Conservation (phyloP, 2,797 vertebrate species). For the Artibeus jamaicensis region DNA sequence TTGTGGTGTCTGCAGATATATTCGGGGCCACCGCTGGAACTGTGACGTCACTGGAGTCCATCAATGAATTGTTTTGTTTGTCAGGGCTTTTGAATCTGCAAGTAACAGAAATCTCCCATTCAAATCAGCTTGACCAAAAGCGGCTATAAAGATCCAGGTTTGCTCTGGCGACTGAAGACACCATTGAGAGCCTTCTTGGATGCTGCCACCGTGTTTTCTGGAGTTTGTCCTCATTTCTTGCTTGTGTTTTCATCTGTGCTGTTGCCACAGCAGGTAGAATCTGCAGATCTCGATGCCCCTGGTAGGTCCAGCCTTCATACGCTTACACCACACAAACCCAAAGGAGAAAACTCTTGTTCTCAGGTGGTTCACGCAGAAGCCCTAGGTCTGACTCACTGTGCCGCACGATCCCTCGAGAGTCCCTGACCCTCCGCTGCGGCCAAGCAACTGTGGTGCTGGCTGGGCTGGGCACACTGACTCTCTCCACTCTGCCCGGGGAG, state of each 20-base stretch:
- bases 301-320: background rate
- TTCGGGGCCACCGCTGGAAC: background rate
- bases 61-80: background rate
- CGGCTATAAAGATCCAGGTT: fast-evolving
- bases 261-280: background rate
- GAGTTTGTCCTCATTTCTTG: background rate
- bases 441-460: fast-evolving
- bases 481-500: background rate
- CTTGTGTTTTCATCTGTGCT: background rate
- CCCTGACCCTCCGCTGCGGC: fast-evolving
- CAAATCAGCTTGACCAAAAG: background rate
- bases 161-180: background rate
- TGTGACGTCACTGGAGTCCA: background rate
- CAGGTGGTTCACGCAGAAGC: background rate
- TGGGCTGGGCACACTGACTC: background rate
- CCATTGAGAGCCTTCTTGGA: no score
- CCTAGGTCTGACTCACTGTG: fast-evolving
- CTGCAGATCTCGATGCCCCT: no score
- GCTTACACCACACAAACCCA: background rate
- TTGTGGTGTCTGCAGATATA: background rate
- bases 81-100: background rate
- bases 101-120: background rate
- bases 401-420: fast-evolving
- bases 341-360: background rate
- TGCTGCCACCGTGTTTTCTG: fast-evolving